Percentiles rank a stretch among this genome's conserved stretches.
phyloP scores from a whole-genome alignment of 1,140 invertebrate species.

The Microplitis mediator region DNA sequence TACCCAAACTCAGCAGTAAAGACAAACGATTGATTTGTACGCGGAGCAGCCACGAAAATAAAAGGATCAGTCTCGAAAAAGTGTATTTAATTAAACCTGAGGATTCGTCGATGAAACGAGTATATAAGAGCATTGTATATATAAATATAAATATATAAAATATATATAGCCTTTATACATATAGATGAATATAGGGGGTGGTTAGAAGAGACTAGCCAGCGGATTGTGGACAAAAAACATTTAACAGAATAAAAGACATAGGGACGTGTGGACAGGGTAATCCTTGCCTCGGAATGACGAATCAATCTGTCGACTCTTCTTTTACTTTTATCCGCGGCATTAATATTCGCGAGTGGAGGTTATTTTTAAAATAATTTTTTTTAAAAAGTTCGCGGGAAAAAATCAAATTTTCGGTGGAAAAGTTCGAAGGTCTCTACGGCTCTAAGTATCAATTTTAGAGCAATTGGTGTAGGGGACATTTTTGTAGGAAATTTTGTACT shows the following conservation, averaged over 20 bases:
- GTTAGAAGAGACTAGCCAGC: constrained; percentile 38
- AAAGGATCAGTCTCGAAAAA: constrained; percentile 43
- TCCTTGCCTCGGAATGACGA: constrained; percentile 10
- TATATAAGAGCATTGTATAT: not conserved
- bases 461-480: too few species aligned
- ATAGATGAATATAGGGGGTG: constrained; percentile 29
- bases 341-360: not conserved
- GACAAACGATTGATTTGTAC: constrained; percentile 25
- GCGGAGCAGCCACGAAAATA: not conserved
- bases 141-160: not conserved
- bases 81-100: constrained; percentile 52
- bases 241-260: constrained; percentile 1
- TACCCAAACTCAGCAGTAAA: not conserved
- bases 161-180: not conserved
- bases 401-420: too few species aligned
- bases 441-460: too few species aligned
- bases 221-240: constrained; percentile 50
- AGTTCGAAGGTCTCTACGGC: too few species aligned
- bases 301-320: constrained; percentile 4
- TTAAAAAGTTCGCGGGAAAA: too few species aligned
- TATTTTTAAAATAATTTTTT: too few species aligned
- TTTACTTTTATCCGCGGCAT: not conserved
- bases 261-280: constrained; percentile 16
- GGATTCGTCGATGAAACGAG: constrained; percentile 17
- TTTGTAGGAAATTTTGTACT: too few species aligned